These are phyloP conservation scores for Hyaena hyaena DNA, from an alignment of 2,113 vertebrate species.

Conservation along the genomic window DNA sequence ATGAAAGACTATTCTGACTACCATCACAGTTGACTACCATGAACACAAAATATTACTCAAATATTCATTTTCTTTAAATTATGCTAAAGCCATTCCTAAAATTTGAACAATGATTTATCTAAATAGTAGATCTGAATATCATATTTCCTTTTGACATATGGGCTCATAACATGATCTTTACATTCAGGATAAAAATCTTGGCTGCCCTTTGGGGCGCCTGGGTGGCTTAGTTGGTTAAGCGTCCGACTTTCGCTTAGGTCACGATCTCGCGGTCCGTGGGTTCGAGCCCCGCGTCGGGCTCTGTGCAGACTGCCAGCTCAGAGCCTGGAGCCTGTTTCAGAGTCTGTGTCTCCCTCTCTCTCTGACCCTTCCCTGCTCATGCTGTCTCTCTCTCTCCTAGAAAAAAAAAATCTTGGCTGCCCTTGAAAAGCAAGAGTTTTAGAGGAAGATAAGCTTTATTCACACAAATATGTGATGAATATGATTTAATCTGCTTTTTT, in stretches of 20 bases:
- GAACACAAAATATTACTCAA: constrained; percentile 49
- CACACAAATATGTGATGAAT: constrained; percentile 3
- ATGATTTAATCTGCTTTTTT: constrained; percentile 30
- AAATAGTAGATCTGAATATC: neutral
- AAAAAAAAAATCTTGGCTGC: constrained; percentile 12
- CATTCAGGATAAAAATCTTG: constrained; percentile 36
- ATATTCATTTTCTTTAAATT: constrained; percentile 50
- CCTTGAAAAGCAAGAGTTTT: constrained; percentile 26
- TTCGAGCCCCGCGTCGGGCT: no score
- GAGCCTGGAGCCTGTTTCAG: no score
- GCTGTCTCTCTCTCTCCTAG: no score
- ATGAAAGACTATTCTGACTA: neutral
- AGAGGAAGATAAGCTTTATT: constrained; percentile 14
- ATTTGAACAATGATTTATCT: constrained; percentile 40
- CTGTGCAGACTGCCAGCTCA: no score
- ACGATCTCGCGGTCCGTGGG: no score
- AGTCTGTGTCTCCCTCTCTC: no score
- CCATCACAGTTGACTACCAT: neutral
- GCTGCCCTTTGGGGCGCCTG: neutral
- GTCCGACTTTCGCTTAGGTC: no score
- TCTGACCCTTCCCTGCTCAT: no score
- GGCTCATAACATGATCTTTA: constrained; percentile 20
- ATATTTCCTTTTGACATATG: constrained; percentile 38
- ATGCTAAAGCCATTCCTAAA: constrained; percentile 5
- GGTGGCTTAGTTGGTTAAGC: no score